Evolutionary conservation across 1,140 invertebrate genomes (phyloP).

Genomic region (Brachionus calyciflorus): DNA sequence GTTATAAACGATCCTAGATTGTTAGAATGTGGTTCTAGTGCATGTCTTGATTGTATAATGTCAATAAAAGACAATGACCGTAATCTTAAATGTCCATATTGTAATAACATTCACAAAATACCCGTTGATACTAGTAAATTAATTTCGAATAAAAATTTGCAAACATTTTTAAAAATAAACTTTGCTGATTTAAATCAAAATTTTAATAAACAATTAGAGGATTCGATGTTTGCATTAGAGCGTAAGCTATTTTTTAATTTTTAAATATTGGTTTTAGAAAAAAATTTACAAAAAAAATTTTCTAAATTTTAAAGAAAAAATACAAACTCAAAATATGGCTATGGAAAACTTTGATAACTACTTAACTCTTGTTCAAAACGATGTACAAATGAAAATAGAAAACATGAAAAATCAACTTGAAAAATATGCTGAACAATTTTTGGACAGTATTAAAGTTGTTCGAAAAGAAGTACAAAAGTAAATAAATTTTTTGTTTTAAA

Average conservation of each 20-base stretch:
- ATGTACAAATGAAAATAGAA: slow-evolving; percentile 46
- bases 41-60: slow-evolving; percentile 33
- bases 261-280: not conserved
- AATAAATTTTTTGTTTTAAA: not conserved
- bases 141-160: slow-evolving; percentile 33
- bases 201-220: slow-evolving; percentile 43
- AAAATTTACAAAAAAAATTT: not conserved
- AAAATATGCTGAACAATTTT: slow-evolving; percentile 37
- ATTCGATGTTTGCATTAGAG: slow-evolving; percentile 34
- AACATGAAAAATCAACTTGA: slow-evolving; percentile 42
- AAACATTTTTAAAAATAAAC: slow-evolving; percentile 38
- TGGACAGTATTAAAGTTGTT: slow-evolving; percentile 17
- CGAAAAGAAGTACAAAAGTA: slow-evolving; percentile 45
- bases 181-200: slow-evolving; percentile 40
- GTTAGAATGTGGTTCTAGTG: slow-evolving; percentile 35
- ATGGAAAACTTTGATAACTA: slow-evolving; percentile 43
- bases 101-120: slow-evolving; percentile 24
- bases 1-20: slow-evolving; percentile 26
- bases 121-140: slow-evolving; percentile 17
- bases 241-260: slow-evolving; percentile 21
- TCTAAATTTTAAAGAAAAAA: not conserved
- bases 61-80: slow-evolving; percentile 29
- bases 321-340: slow-evolving; percentile 27
- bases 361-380: slow-evolving; percentile 20
- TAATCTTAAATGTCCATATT: slow-evolving; percentile 38